These are phyloP conservation scores for Dicrostonyx torquatus DNA, from an alignment of 2,797 vertebrate genomes.

Conservation along the genomic window DNA sequence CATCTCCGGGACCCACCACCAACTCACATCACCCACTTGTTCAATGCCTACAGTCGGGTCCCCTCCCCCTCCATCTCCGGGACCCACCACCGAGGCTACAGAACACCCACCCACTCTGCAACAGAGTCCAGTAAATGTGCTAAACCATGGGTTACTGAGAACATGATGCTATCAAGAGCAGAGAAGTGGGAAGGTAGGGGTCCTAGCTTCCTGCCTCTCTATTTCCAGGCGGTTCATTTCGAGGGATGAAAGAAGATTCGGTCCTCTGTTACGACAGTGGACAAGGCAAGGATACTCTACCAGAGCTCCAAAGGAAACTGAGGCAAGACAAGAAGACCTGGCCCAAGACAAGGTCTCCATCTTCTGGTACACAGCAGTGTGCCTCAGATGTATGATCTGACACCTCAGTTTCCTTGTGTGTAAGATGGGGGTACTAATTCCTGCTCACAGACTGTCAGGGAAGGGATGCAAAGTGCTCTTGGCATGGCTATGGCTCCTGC, in stretches of 20 bases:
- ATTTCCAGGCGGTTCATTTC: neutral
- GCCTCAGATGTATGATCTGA: neutral
- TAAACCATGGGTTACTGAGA: neutral
- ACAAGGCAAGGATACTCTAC: neutral
- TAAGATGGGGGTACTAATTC: no score
- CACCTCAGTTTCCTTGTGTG: neutral
- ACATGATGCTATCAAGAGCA: neutral
- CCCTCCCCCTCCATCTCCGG: neutral
- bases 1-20: no score
- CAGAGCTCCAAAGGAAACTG: neutral
- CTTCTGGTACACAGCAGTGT: no score
- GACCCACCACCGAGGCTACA: neutral
- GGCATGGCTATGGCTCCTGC: rapidly evolving
- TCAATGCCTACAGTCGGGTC: neutral
- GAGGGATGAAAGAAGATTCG: neutral
- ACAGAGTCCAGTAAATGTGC: neutral
- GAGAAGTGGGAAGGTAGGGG: neutral
- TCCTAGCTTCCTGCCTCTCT: neutral
- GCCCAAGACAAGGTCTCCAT: neutral
- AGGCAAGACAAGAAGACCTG: neutral
- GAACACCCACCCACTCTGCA: neutral
- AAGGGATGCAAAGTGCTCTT: rapidly evolving
- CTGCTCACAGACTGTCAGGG: neutral
- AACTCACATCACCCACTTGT: neutral
- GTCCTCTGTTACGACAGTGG: neutral